A percentile compares a stretch with the other conserved stretches of the same genome.
These are phyloP conservation scores for Glossophaga mutica DNA, from an alignment of 2,797 vertebrate genomes.

Conservation along the genomic window DNA sequence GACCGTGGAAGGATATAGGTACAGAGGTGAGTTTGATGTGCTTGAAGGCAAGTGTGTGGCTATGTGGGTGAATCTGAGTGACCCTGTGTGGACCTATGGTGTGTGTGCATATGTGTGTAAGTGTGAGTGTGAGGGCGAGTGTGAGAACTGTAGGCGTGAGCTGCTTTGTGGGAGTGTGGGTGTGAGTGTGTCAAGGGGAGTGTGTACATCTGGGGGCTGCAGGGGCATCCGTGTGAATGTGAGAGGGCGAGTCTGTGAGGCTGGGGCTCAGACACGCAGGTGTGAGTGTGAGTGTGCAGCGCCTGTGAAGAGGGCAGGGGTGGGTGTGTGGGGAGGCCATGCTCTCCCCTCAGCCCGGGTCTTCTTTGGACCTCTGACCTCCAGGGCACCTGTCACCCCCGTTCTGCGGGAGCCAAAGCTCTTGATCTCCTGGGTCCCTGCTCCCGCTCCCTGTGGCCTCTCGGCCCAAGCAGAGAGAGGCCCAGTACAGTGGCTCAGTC, in stretches of 20 bases:
- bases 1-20: neutral
- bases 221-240: rapidly evolving
- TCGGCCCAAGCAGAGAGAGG: neutral
- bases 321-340: neutral
- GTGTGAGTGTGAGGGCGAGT: neutral
- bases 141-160: neutral
- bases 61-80: rapidly evolving
- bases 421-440: neutral
- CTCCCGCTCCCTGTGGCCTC: neutral
- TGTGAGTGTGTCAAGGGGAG: neutral
- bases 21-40: rapidly evolving
- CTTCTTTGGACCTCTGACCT: neutral
- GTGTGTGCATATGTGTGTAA: neutral
- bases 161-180: neutral
- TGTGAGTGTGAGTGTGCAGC: neutral
- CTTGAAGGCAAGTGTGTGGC: neutral
- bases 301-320: neutral
- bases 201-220: neutral
- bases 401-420: neutral
- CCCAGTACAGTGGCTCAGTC: rapidly evolving
- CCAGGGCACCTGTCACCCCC: neutral
- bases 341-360: neutral
- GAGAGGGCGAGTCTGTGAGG: neutral
- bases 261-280: rapidly evolving
- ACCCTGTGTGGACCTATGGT: neutral